A percentile compares a stretch with the other conserved stretches of the same genome.
phyloP scores from a whole-genome alignment of 2,888 invertebrate genomes.

The Sicus ferrugineus region DNA sequence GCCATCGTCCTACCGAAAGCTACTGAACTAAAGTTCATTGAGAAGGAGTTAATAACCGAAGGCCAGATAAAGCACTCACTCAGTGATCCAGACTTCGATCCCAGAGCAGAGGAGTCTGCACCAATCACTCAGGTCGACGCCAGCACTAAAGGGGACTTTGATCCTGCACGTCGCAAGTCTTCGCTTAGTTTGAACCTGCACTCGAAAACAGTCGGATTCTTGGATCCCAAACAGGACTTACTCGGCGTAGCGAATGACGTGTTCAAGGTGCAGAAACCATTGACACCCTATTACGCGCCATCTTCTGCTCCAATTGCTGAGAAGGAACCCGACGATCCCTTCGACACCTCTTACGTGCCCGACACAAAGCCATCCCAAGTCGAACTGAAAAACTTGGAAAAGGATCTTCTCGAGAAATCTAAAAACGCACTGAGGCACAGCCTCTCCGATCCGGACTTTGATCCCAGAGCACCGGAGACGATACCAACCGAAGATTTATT shows the following conservation, averaged over 20 bases:
- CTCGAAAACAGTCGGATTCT: slow-evolving; percentile 69
- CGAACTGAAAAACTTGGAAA: slow-evolving; percentile 79
- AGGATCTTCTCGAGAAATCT: slow-evolving; percentile 70
- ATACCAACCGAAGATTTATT: slow-evolving; percentile 60
- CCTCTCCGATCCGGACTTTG: slow-evolving; percentile 71
- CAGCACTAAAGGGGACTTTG: slow-evolving; percentile 52
- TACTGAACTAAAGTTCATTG: slow-evolving; percentile 80
- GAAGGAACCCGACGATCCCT: slow-evolving; percentile 75
- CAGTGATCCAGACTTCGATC: slow-evolving; percentile 85
- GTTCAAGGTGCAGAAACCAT: slow-evolving; percentile 73
- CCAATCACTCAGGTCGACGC: slow-evolving; percentile 14
- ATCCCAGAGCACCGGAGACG: slow-evolving; percentile 66
- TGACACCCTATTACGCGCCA: slow-evolving; percentile 82
- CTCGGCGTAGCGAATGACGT: slow-evolving; percentile 69
- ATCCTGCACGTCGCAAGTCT: slow-evolving; percentile 67
- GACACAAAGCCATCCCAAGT: slow-evolving; percentile 79
- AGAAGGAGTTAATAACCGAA: slow-evolving; percentile 76
- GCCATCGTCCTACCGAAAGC: slow-evolving; percentile 77
- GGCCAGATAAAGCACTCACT: slow-evolving; percentile 66
- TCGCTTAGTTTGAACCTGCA: slow-evolving; percentile 71
- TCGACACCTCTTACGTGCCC: slow-evolving; percentile 85
- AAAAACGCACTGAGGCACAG: slow-evolving; percentile 66
- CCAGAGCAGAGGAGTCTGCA: slow-evolving; percentile 70
- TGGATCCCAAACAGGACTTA: slow-evolving; percentile 70
- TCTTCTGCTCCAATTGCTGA: slow-evolving; percentile 57